Base-by-base conservation (phyloP, 1,140 invertebrate genomes). In the Agrypnia vestita region DNA sequence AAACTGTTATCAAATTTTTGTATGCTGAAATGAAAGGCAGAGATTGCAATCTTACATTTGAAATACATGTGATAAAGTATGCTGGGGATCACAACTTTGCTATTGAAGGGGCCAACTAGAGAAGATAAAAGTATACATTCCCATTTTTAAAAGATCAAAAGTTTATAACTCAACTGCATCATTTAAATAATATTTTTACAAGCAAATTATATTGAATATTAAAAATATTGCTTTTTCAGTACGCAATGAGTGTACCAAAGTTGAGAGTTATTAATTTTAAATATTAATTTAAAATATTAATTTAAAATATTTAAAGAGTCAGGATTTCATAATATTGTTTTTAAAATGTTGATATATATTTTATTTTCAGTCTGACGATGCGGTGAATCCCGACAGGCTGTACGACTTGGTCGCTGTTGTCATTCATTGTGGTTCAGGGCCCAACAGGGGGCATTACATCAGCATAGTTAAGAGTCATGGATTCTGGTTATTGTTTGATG, bases 391-490 rank as follows among this genome's bases (percentile, higher is more conserved):
- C 64, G 98, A 99, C 90, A 92, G 97, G 80, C 91, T 99, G 83
- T 99, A 99, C 89, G 98, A 99, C 90, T 91, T 99, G 82, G 98
- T 99, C 56, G 98, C 98, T 74, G 98, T 99, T 84, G 98, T 99
- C 61, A 98, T 99, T 84, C 99, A 99, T 90, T 99, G 98, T 91
- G 99, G 99, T 76, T 98, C 96, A 84, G 98, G 98, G 64, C 97
- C 98, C 83, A 99, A 99, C 90, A 92, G 99, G 82, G 99, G 99
- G 51, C 99, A 99, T 90, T 99, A 99, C 89, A 99, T 99, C 89
- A 99, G 97, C 87, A 98, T 99, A 89, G 98, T 99, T 35, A 99
- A 99, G 90, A 98, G 97, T 87, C 97, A 99, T 90, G 97, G 98
- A 44, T 97, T 99, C 88, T 99, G 98, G 99, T 91, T 99, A 81